Conservation (phyloP, 2,113 vertebrate genomes). For the Gallinago jamesoni region DNA sequence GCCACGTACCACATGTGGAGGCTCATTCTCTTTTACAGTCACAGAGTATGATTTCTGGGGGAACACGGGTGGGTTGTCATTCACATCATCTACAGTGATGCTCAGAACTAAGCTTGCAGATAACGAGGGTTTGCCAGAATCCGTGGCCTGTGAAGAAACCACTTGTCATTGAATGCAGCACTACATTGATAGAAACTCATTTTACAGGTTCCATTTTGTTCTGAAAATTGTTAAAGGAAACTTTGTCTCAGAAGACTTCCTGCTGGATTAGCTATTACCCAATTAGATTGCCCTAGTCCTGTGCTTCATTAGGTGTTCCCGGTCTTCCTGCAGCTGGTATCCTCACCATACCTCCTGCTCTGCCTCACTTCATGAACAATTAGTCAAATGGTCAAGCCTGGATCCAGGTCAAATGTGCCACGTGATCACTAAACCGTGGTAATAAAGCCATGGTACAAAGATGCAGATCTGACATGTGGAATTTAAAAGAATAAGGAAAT, state of each 20-base stretch:
- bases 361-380: background rate
- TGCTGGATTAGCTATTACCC: background rate
- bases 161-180: background rate
- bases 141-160: constrained; percentile 44
- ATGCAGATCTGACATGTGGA: background rate
- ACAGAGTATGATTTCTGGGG: background rate
- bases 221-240: background rate
- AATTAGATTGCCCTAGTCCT: background rate
- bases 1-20: constrained; percentile 49
- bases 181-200: background rate
- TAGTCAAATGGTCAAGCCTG: background rate
- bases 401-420: background rate
- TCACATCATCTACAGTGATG: constrained; percentile 54
- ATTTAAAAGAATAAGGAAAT: background rate
- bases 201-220: background rate
- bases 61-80: constrained; percentile 63
- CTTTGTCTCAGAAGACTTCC: background rate
- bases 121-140: background rate
- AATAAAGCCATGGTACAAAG: background rate
- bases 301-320: background rate
- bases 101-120: constrained; percentile 28
- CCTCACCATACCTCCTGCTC: background rate
- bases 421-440: background rate
- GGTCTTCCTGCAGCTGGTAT: background rate
- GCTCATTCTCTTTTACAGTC: constrained; percentile 57